Conservation (phyloP, 2,888 invertebrate species). For the Drosophila algonquin region DNA sequence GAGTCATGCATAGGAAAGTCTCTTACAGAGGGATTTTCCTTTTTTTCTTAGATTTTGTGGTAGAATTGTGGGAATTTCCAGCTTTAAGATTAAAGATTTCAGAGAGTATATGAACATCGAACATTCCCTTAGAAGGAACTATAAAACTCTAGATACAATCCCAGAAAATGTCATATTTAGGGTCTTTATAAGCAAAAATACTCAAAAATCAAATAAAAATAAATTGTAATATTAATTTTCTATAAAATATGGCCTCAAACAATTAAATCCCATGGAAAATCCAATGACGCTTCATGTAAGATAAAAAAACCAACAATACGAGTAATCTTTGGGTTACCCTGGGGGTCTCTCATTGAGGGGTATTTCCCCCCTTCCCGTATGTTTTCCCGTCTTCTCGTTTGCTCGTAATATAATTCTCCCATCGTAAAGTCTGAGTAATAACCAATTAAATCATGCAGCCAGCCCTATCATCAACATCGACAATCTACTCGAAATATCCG, state of each 20-base stretch:
- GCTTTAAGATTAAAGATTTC: too few species aligned
- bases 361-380: neutral
- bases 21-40: too few species aligned
- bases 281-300: neutral
- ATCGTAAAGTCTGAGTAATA: neutral
- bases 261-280: neutral
- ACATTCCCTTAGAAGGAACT: neutral
- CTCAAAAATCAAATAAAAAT: too few species aligned
- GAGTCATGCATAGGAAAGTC: too few species aligned
- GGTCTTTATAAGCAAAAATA: too few species aligned
- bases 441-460: neutral
- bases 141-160: too few species aligned
- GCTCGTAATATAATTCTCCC: neutral
- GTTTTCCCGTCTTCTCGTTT: slow-evolving; percentile 10
- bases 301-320: neutral
- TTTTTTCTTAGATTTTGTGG: too few species aligned
- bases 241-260: neutral
- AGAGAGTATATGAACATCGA: too few species aligned
- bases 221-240: too few species aligned
- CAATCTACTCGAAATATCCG: neutral
- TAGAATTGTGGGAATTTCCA: too few species aligned
- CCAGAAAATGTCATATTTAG: too few species aligned
- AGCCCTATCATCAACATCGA: neutral
- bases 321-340: too few species aligned
- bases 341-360: neutral